Base-by-base conservation (phyloP, 2,888 invertebrate species). In the Andrena fulva region DNA sequence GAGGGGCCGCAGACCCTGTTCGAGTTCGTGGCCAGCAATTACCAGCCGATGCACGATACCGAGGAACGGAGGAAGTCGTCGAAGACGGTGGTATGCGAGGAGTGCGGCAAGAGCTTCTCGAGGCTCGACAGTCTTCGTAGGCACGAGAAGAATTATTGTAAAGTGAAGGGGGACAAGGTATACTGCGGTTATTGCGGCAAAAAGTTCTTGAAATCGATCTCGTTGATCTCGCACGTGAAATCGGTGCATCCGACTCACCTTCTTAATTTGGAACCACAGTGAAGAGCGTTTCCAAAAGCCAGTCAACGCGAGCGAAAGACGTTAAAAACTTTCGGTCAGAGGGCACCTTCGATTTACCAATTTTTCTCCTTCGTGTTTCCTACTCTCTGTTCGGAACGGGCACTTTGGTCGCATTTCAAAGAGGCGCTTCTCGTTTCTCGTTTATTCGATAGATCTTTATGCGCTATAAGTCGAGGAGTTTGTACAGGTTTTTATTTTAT, bases 81-180 rank as follows among this genome's bases (percentile, higher is more conserved):
- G 64, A 89, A 88, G 80, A 76, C n/a, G 31, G 80, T 84, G 33
- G 60, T 86, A 33, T 88, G 88, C 79, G 78, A 86, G 20, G 89
- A 88, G 10, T 92, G 92, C 79, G 90, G 89, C 29, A 91, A 90
- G 64, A 87, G 84, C 7, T 92, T 92, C 78, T 92, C 92, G 4
- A 87, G 92, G 42, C 82, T 90, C 48, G 92, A 92, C 75, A 92
- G 92, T 64, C 84, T 92, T 12, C 89, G 89, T 42, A 90, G 92
- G 62, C 92, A 92, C 84, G 90, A 91, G 80, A 92, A 92, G 85
- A 84, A 87, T 24, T 92, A 92, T 78, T 92, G 92, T 72, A 86
- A 85, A 68, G 89, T 87, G 35, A 91, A 89, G 35, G 80, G 63
- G 63, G 83, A 77, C 2, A 64, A 77, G 7, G 66, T 76, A 24